Evolutionary conservation across 2,888 invertebrate species (phyloP).

Genomic region (Lampropteryx suffumata): DNA sequence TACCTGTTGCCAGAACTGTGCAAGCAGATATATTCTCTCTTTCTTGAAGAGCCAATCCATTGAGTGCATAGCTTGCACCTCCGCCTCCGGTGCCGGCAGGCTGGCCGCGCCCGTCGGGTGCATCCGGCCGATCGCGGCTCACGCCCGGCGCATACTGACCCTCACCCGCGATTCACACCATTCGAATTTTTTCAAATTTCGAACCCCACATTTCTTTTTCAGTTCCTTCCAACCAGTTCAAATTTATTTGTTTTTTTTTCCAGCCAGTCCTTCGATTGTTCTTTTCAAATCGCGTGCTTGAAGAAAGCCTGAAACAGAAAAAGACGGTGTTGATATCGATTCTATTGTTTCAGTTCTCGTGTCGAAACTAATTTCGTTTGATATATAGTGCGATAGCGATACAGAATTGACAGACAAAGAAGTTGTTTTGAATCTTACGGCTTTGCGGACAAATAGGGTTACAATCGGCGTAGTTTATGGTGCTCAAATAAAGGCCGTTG

Average conservation of each 20-base stretch:
- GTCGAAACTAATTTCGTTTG: slow-evolving; percentile 80
- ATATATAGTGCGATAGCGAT: slow-evolving; percentile 70
- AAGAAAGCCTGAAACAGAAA: slow-evolving; percentile 70
- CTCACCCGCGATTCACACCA: slow-evolving; percentile 33
- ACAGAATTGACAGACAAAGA: slow-evolving; percentile 66
- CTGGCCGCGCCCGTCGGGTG: slow-evolving; percentile 88
- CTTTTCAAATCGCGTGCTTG: slow-evolving; percentile 63
- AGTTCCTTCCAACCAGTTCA: slow-evolving; percentile 18
- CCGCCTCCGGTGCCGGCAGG: slow-evolving; percentile 92
- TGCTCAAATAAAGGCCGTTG: slow-evolving; percentile 20
- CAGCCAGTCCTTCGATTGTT: slow-evolving; percentile 53
- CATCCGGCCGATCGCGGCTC: slow-evolving; percentile 83
- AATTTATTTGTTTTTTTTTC: slow-evolving; percentile 28
- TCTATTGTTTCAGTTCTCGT: slow-evolving; percentile 75
- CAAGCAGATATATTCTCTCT: slow-evolving; percentile 95
- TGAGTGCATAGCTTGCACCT: slow-evolving; percentile 96
- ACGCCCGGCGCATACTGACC: slow-evolving; percentile 66
- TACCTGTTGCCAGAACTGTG: slow-evolving; percentile 99
- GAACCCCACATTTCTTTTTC: slow-evolving; percentile 46
- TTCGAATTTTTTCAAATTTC: slow-evolving; percentile 37
- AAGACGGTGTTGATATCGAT: slow-evolving; percentile 72
- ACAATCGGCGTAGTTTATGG: slow-evolving; percentile 14
- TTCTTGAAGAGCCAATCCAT: slow-evolving; percentile 99
- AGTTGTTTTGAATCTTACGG: slow-evolving; percentile 24
- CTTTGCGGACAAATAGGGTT: slow-evolving; percentile 22